These are phyloP conservation scores for Nemotelus nigrinus DNA, from an alignment of 2,888 invertebrate species.

Conservation along the genomic window DNA sequence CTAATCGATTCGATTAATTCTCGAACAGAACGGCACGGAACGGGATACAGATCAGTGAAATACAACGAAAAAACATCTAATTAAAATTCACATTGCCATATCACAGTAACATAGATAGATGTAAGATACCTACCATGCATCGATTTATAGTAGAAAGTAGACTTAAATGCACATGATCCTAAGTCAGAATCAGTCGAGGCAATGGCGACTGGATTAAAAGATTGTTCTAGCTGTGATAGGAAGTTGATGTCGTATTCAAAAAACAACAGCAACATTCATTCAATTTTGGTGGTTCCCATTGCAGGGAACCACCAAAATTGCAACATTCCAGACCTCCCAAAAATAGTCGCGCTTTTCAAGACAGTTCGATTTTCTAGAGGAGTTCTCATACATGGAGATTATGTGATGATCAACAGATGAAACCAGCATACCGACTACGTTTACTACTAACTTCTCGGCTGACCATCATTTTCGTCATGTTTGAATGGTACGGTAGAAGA, in stretches of 20 bases:
- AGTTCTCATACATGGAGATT: constrained; percentile 7
- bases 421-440: too few relatives aligned
- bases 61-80: not conserved
- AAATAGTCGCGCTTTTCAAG: constrained; percentile 17
- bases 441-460: not conserved
- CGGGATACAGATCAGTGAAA: too few relatives aligned
- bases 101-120: too few relatives aligned
- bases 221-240: constrained; percentile 8
- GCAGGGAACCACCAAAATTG: constrained; percentile 19
- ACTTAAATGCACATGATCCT: too few relatives aligned
- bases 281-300: not conserved
- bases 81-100: constrained; percentile 35
- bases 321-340: constrained; percentile 44
- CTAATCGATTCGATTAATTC: constrained; percentile 33
- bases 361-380: not conserved
- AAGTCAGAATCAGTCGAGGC: not conserved
- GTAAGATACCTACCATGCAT: too few relatives aligned
- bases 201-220: not conserved
- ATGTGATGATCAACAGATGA: not conserved
- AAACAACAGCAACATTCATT: not conserved
- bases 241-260: not conserved
- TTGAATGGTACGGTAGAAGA: not conserved
- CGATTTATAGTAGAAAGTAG: too few relatives aligned
- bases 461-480: constrained; percentile 32
- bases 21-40: not conserved